Evolutionary conservation across 2,888 invertebrate species (phyloP).

Genomic region (Lycaena phlaeas): DNA sequence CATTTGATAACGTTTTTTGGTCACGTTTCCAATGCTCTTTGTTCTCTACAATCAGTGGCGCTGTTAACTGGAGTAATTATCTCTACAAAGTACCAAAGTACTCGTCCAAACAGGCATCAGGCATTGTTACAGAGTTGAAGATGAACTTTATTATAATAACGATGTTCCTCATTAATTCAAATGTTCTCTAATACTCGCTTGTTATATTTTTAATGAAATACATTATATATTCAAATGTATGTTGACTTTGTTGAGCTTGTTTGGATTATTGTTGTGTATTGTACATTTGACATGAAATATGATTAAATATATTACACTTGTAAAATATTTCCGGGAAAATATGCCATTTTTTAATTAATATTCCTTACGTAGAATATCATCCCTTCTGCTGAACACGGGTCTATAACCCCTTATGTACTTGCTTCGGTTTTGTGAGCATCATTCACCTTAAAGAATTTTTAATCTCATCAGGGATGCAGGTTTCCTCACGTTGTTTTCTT

Average conservation of each 20-base stretch:
- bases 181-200: slow-evolving; percentile 4
- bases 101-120: slow-evolving; percentile 20
- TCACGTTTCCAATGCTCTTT: slow-evolving; percentile 19
- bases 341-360: too few species aligned
- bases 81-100: slow-evolving; percentile 17
- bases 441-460: too few species aligned
- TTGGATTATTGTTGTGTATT: too few species aligned
- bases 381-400: too few species aligned
- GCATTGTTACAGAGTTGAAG: slow-evolving; percentile 19
- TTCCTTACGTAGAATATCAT: too few species aligned
- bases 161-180: slow-evolving; percentile 17
- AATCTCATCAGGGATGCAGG: too few species aligned
- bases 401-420: too few species aligned
- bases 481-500: too few species aligned
- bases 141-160: slow-evolving; percentile 20
- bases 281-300: too few species aligned
- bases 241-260: neutral
- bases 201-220: neutral
- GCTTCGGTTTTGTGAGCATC: too few species aligned
- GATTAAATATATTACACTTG: too few species aligned
- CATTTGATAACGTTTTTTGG: slow-evolving; percentile 15
- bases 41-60: slow-evolving; percentile 16
- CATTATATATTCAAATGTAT: neutral
- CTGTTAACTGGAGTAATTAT: slow-evolving; percentile 22
- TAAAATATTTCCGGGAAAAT: too few species aligned